Percentiles rank a stretch among this genome's conserved stretches.
Conservation (phyloP, 2,113 vertebrate species). For the Eublepharis macularius region DNA sequence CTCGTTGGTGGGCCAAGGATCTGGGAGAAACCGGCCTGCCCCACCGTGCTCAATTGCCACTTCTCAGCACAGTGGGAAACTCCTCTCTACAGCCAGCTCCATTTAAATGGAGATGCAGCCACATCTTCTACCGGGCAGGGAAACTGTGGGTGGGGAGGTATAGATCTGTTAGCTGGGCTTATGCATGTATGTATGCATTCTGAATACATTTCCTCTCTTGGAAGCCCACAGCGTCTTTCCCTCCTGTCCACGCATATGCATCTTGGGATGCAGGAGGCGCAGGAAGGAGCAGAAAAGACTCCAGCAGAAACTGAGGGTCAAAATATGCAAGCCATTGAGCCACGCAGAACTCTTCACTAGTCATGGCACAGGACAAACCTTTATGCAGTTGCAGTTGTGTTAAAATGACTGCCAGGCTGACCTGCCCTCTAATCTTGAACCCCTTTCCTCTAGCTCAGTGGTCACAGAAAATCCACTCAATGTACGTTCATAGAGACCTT, state of each 20-base stretch:
- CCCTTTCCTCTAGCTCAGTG: no score
- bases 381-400: no score
- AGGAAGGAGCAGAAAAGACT: background rate
- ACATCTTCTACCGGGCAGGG: constrained; percentile 26
- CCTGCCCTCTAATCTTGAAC: no score
- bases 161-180: constrained; percentile 9
- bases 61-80: constrained; percentile 50
- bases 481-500: no score
- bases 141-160: constrained; percentile 9
- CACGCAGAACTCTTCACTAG: background rate
- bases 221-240: no score
- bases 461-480: no score
- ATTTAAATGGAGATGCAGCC: constrained; percentile 57
- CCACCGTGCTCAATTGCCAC: constrained; percentile 52
- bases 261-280: background rate
- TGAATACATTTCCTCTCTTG: background rate
- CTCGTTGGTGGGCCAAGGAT: constrained; percentile 1
- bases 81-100: constrained; percentile 37
- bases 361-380: no score
- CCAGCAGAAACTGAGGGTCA: background rate
- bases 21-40: constrained; percentile 21
- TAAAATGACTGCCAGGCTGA: no score
- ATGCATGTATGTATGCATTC: background rate
- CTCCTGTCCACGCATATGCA: background rate
- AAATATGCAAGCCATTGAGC: background rate